Percentiles rank a stretch among this genome's conserved stretches.
Evolutionary conservation across 2,113 vertebrate species (phyloP).

Genomic region (Colaptes auratus): DNA sequence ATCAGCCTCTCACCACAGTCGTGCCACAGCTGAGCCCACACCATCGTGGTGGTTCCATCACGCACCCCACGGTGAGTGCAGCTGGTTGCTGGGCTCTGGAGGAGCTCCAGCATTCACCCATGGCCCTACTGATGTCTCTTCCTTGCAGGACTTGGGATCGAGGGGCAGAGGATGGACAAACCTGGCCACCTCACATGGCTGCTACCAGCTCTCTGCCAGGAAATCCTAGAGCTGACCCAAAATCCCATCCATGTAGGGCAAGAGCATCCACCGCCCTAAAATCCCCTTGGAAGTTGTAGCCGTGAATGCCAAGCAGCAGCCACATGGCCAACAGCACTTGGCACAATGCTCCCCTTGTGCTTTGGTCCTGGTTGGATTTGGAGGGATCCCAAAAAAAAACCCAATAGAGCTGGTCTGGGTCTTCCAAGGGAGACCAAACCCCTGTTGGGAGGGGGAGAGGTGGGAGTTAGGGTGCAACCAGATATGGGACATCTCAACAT

Average conservation of each 20-base stretch:
- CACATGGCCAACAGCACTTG: background rate
- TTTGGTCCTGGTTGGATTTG: background rate
- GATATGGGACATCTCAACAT: fast-evolving
- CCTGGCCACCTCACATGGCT: fast-evolving
- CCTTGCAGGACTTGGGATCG: fast-evolving
- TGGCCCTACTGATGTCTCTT: background rate
- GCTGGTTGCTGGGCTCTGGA: background rate
- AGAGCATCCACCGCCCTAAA: background rate
- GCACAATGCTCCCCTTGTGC: background rate
- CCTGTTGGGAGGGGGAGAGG: fast-evolving
- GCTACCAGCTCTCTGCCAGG: fast-evolving
- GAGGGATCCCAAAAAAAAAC: background rate
- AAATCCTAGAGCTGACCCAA: background rate
- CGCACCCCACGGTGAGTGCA: background rate
- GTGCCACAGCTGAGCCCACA: background rate
- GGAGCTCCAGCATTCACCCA: background rate
- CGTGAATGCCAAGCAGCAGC: background rate
- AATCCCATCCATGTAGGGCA: fast-evolving
- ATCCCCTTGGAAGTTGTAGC: background rate
- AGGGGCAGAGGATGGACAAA: background rate
- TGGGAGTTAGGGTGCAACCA: fast-evolving
- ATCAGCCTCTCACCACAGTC: background rate
- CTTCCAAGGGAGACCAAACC: background rate
- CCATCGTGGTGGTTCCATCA: background rate
- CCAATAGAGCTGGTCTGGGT: background rate